Conservation (phyloP, 2,113 vertebrate genomes). For the Gymnocephalus cernua region DNA sequence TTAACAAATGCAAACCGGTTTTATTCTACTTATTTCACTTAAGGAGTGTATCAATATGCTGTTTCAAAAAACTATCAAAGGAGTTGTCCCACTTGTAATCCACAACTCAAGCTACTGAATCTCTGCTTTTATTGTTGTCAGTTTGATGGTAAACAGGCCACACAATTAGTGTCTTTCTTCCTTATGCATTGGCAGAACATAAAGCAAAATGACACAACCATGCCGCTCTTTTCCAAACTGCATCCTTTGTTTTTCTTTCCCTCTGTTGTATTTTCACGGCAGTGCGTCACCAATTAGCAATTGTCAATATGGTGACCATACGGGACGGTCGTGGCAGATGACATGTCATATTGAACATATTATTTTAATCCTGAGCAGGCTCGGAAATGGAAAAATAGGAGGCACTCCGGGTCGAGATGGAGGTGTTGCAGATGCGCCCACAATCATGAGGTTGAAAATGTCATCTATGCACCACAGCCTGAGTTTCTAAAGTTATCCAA, state of each 20-base stretch:
- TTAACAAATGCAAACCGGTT: conserved; percentile 8
- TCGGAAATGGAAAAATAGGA: conserved; percentile 1
- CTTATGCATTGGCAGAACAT: conserved; percentile 50
- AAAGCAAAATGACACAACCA: conserved; percentile 28
- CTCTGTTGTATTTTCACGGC: conserved; percentile 35
- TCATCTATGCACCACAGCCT: not conserved
- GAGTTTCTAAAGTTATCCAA: conserved; percentile 36
- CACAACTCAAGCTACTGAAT: conserved; percentile 16
- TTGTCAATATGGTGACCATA: conserved; percentile 57
- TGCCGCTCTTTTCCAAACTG: conserved; percentile 24
- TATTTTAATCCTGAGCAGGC: conserved; percentile 45
- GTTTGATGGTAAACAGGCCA: conserved; percentile 20
- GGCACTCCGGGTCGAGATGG: conserved; percentile 8
- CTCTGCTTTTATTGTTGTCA: conserved; percentile 10
- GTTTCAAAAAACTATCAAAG: conserved; percentile 4
- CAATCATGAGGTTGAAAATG: not conserved
- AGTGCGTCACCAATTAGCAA: conserved; percentile 21
- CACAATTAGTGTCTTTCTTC: conserved; percentile 12
- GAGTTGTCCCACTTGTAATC: not conserved
- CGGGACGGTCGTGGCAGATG: conserved; percentile 19
- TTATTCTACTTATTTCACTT: conserved; percentile 9
- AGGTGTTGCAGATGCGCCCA: conserved; percentile 17
- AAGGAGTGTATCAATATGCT: not conserved
- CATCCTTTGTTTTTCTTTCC: conserved; percentile 12
- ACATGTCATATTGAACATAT: conserved; percentile 41